Evolutionary conservation across 2,797 vertebrate species (phyloP).

Genomic region (Darevskia mixta): DNA sequence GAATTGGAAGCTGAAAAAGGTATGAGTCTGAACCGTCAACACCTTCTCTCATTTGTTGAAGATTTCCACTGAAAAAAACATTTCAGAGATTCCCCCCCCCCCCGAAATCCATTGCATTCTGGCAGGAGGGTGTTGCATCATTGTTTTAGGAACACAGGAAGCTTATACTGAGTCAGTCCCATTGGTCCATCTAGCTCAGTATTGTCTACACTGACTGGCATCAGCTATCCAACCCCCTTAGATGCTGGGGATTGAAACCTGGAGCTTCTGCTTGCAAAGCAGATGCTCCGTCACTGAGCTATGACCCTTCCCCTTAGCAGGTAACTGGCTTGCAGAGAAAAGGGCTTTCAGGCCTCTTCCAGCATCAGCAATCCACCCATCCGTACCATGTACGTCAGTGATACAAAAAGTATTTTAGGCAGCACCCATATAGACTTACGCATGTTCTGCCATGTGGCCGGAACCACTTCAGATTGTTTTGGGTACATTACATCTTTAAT

Average conservation of each 20-base stretch:
- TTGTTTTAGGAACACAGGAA: background rate
- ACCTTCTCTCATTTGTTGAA: background rate
- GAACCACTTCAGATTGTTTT: background rate
- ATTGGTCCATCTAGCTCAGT: no score
- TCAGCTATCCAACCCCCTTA: no score
- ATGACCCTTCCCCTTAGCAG: background rate
- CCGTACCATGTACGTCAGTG: background rate
- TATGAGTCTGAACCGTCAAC: conserved; percentile 34
- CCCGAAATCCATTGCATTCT: background rate
- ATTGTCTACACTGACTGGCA: no score
- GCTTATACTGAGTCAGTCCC: no score
- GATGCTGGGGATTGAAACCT: no score
- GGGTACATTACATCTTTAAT: background rate
- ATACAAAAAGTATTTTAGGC: background rate
- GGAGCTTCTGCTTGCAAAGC: no score
- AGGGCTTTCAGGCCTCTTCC: background rate
- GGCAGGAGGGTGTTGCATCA: background rate
- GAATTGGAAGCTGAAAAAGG: conserved; percentile 43
- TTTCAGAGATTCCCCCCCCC: no score
- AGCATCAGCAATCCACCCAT: background rate
- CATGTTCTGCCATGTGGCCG: background rate
- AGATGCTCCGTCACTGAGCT: no score
- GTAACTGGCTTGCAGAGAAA: background rate
- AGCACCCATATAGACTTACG: background rate
- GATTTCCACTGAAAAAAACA: background rate